Conservation (phyloP, 2,888 invertebrate species). For the Calameuta filiformis region DNA sequence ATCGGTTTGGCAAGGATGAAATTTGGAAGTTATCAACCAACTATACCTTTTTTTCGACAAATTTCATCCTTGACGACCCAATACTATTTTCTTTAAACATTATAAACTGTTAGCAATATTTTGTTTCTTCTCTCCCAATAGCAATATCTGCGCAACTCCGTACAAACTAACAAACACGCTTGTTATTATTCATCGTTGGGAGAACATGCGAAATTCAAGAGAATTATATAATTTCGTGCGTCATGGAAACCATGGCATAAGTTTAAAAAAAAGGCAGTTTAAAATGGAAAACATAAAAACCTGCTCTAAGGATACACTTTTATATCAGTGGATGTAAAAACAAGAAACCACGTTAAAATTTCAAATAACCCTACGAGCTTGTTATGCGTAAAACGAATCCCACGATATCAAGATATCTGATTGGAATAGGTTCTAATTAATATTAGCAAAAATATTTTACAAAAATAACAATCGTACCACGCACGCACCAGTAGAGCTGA, state of each 20-base stretch:
- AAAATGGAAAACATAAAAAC: neutral
- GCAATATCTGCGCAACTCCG: neutral
- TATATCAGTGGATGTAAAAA: neutral
- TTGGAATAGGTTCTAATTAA: neutral
- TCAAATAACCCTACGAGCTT: neutral
- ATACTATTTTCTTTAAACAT: neutral
- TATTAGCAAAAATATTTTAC: neutral
- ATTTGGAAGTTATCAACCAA: too few species aligned
- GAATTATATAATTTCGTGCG: neutral
- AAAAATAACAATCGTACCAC: conserved; percentile 42
- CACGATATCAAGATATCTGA: neutral
- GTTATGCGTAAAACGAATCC: neutral
- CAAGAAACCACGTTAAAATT: neutral
- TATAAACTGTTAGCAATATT: neutral
- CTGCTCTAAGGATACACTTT: neutral
- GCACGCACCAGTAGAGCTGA: conserved; percentile 48
- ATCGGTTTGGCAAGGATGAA: too few species aligned
- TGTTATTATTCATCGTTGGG: neutral
- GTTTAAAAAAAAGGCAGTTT: neutral
- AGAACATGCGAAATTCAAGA: neutral
- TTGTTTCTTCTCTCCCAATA: neutral
- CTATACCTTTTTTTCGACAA: too few species aligned
- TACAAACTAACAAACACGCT: neutral
- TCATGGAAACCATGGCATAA: neutral
- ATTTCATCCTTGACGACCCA: too few species aligned